Evolutionary conservation across 1,140 invertebrate genomes (phyloP).

Genomic region (roundworm (Caenorhabditis elegans)): DNA sequence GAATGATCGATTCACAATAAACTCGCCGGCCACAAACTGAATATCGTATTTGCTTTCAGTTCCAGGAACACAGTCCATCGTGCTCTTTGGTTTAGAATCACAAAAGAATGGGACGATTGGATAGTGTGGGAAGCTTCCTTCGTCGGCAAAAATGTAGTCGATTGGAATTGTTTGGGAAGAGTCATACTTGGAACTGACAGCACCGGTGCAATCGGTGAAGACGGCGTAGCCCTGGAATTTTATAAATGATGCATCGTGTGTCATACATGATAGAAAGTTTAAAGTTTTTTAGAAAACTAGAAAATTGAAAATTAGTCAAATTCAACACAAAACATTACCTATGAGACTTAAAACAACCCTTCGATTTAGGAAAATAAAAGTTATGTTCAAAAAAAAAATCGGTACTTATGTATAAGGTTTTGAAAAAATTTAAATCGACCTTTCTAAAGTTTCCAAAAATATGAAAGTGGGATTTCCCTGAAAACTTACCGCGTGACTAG

Average conservation of each 20-base stretch:
- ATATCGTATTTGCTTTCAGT: neutral
- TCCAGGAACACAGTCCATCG: neutral
- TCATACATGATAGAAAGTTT: too few relatives aligned
- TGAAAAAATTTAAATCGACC: too few relatives aligned
- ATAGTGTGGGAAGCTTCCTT: conserved; percentile 1
- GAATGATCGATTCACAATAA: conserved; percentile 2
- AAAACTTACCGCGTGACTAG: neutral
- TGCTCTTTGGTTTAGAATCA: neutral
- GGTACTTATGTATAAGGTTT: too few relatives aligned
- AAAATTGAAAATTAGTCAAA: too few relatives aligned
- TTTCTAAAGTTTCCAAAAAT: too few relatives aligned
- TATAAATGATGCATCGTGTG: too few relatives aligned
- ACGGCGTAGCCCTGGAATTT: neutral
- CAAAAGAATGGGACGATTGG: conserved; percentile 8
- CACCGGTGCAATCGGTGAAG: neutral
- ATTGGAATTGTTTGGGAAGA: neutral
- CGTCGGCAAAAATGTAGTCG: neutral
- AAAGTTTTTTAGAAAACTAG: too few relatives aligned
- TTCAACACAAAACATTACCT: too few relatives aligned
- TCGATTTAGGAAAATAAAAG: too few relatives aligned
- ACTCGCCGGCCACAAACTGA: neutral
- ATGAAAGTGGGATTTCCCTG: neutral
- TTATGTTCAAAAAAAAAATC: too few relatives aligned
- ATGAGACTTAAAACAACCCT: too few relatives aligned
- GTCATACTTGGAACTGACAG: neutral